Conservation (phyloP, 2,888 invertebrate species). For the Stenoptilia bipunctidactyla region DNA sequence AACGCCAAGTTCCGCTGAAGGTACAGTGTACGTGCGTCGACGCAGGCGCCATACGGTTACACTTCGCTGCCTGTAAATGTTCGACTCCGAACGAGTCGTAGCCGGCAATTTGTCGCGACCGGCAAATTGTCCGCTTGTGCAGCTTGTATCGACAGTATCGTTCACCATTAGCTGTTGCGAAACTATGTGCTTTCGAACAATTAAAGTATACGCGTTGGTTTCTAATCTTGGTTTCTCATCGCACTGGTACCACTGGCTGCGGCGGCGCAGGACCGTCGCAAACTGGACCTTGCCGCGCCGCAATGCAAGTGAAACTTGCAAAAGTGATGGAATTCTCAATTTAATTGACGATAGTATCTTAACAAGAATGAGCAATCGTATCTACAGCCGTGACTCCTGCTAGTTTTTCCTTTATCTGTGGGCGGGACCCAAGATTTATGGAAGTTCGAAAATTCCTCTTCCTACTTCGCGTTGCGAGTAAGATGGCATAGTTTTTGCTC, state of each 20-base stretch:
- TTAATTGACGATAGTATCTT: not conserved
- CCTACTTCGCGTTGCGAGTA: no score
- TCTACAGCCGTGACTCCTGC: no score
- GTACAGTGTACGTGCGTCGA: not conserved
- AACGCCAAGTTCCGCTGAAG: not conserved
- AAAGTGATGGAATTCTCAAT: not conserved
- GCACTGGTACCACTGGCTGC: not conserved
- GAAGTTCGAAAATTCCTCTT: no score
- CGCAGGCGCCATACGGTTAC: no score
- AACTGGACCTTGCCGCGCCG: not conserved
- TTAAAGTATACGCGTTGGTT: conserved; percentile 32
- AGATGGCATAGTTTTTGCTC: no score
- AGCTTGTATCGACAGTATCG: conserved; percentile 6
- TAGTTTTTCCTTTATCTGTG: not conserved
- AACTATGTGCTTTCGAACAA: conserved; percentile 56
- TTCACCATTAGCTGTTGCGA: conserved; percentile 8
- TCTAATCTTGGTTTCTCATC: conserved; percentile 34
- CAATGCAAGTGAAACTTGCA: conserved; percentile 1
- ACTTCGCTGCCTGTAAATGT: not conserved
- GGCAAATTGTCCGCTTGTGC: not conserved
- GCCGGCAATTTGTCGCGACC: not conserved
- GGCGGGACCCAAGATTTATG: no score
- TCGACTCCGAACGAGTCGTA: not conserved
- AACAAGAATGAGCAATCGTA: not conserved
- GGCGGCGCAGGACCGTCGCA: not conserved